Conservation (phyloP, 2,888 invertebrate genomes). For the Phengaris arion region DNA sequence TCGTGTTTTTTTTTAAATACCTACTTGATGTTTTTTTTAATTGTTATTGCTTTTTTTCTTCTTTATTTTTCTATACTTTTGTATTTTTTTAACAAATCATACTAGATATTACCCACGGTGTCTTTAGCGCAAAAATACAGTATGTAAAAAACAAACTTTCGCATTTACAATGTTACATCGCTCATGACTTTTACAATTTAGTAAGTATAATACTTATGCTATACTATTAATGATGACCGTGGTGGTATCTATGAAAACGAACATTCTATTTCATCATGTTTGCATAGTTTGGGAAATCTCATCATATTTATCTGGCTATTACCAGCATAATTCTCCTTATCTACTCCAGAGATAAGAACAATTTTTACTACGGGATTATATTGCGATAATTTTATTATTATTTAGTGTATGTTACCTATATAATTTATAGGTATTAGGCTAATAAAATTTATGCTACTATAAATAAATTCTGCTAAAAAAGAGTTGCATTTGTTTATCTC, state of each 20-base stretch:
- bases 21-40: too few species aligned
- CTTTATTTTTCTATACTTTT: too few species aligned
- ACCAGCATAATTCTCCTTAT: slow-evolving; percentile 5
- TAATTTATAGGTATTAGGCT: neutral
- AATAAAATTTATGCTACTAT: too few species aligned
- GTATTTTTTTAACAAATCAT: too few species aligned
- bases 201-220: too few species aligned
- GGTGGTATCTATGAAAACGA: neutral
- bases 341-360: neutral
- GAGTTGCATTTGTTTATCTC: neutral
- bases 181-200: too few species aligned
- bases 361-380: neutral
- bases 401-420: neutral
- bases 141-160: too few species aligned
- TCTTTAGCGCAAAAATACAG: too few species aligned
- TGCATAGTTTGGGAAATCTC: neutral
- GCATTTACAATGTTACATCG: too few species aligned
- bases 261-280: slow-evolving; percentile 9
- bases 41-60: too few species aligned
- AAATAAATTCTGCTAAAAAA: neutral
- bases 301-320: slow-evolving; percentile 7
- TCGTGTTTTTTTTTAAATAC: too few species aligned
- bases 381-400: slow-evolving; percentile 17
- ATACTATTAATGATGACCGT: neutral
- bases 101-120: too few species aligned